phyloP scores from a whole-genome alignment of 2,888 invertebrate genomes.

The Drepanosiphum platanoidis region DNA sequence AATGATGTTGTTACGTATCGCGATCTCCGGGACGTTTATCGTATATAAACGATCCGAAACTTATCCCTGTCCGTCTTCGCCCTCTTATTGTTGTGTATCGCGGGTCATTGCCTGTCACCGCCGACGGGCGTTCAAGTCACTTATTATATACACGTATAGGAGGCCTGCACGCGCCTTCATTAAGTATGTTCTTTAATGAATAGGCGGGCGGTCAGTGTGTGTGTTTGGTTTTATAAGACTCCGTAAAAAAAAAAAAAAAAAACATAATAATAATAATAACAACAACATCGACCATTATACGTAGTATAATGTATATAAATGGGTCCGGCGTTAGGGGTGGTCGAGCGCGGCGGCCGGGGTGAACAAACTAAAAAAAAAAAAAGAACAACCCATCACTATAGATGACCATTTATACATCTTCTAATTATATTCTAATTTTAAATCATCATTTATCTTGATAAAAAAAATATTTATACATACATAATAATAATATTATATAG shows the following conservation, averaged over 20 bases:
- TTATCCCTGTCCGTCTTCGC: conserved; percentile 44
- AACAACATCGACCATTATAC: conserved; percentile 40
- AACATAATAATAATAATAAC: conserved; percentile 2
- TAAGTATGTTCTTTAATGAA: conserved; percentile 56
- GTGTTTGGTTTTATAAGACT: conserved; percentile 52
- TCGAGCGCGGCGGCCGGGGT: conserved; percentile 35
- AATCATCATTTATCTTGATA: conserved; percentile 62
- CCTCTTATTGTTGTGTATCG: conserved; percentile 7
- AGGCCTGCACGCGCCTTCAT: conserved; percentile 44
- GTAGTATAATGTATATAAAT: conserved; percentile 21
- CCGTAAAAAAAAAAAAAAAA: conserved; percentile 3
- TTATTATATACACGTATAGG: neutral
- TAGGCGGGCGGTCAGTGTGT: conserved; percentile 53
- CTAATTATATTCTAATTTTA: conserved; percentile 62
- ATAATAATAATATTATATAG: neutral
- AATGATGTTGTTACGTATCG: conserved; percentile 27
- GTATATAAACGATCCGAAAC: conserved; percentile 4
- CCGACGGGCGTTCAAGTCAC: conserved; percentile 54
- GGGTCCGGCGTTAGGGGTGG: conserved; percentile 56
- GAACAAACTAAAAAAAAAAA: conserved; percentile 42
- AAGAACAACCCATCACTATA: conserved; percentile 51
- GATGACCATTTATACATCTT: conserved; percentile 58
- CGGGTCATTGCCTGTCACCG: neutral
- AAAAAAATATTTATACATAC: conserved; percentile 21
- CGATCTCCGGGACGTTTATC: no score